Evolutionary conservation across 1,140 invertebrate genomes (phyloP), one percentile per base, ranked within the genome.

Genomic region (Myzus persicae): DNA sequence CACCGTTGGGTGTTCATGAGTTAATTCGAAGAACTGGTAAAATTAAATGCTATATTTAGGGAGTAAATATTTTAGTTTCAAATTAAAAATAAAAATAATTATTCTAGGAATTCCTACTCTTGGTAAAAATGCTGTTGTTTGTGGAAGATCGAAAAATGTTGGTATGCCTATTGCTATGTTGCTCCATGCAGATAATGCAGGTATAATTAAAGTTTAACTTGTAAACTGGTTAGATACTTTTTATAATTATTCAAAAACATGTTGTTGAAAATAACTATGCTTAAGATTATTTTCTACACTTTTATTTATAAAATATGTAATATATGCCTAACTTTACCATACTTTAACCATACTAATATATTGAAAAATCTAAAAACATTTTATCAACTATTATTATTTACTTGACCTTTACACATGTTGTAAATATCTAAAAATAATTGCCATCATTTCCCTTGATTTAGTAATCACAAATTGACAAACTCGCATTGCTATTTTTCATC

Each of bases 71-170:
- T 40, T 40, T n/a, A 90, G 14, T 76, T 90, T 46, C 8, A 90
- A 48, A 90, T n/a, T 42, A n/a, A 44, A 93, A 44, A 40, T 22
- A n/a, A 46, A 18, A 31, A 24, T 20, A 59, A 90, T 94, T 94
- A 94, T 93, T 95, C 95, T 94, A 97, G 97, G 95, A 93, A 97
- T 98, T 94, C 96, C 97, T 94, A 98, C 97, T 0, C 96, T 97
- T 94, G 98, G 98, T 14, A 97, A 97, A 94, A 98, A 98, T 95
- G 97, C 97, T n/a, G 97, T 98, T 0, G 97, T 99, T 1, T 97
- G 98, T 94, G 98, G 98, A 11, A 95, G 98, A 93, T 98, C 98
- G 0, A 98, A 98, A 95, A 98, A 98, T 95, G 98, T 99, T 81
- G 98, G 98, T 3, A 96, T 98, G 95, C 98, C 98, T 1, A 97